A percentile compares a stretch with the other conserved stretches of the same genome.
Conservation (phyloP, 2,113 vertebrate genomes). For the Antigone vipio region DNA sequence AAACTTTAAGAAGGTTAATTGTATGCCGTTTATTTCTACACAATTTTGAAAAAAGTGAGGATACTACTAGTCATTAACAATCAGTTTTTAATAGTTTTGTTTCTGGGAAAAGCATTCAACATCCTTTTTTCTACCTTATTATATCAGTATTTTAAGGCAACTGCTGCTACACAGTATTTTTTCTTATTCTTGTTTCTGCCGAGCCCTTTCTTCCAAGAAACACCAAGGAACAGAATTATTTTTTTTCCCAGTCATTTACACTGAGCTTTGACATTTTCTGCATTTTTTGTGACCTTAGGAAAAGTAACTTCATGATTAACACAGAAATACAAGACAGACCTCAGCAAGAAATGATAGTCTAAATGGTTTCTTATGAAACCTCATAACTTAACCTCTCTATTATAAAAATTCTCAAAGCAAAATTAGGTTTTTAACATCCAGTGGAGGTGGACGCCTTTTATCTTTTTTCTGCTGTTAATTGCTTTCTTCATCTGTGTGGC, state of each 20-base stretch:
- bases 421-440: not conserved
- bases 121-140: not conserved
- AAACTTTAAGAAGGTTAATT: not conserved
- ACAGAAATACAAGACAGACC: not conserved
- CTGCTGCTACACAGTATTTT: not conserved
- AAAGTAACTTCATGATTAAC: slow-evolving; percentile 6
- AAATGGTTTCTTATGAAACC: not conserved
- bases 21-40: not conserved
- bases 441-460: not conserved
- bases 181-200: not conserved
- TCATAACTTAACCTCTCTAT: not conserved
- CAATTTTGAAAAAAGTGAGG: not conserved
- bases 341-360: not conserved
- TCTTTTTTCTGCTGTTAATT: not conserved
- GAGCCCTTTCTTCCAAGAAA: not conserved
- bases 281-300: not conserved
- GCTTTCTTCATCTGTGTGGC: not conserved
- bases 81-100: not conserved
- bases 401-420: not conserved
- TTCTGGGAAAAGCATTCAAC: not conserved
- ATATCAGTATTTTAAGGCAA: not conserved
- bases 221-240: not conserved
- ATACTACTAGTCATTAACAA: not conserved
- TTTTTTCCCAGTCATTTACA: not conserved
- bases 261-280: not conserved